Base-by-base conservation (phyloP, 1,140 invertebrate species). In the Hypothenemus hampei region DNA sequence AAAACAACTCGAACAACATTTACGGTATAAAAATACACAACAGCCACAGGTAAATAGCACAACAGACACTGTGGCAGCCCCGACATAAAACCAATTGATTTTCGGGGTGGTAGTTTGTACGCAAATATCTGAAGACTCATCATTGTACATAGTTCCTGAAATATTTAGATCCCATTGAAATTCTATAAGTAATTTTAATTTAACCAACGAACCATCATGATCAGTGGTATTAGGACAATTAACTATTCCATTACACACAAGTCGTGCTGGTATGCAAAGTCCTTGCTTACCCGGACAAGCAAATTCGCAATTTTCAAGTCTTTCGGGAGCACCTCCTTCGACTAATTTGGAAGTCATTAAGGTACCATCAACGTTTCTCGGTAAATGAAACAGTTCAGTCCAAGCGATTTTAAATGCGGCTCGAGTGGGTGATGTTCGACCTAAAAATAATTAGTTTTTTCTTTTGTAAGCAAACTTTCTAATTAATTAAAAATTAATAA, bases 301-400 rank as follows among this genome's bases (percentile, higher is more conserved):
- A 61, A 93, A 94, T 55, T 86, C 87, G 63, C 89, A 88, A 7
- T 69, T 73, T 45, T 78, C 76, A 15, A 58, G 2, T 22, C 72
- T 73, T 41, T 75, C 74, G 16, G 72, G 64, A 19, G 70, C 71
- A 18, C 75, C 75, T 19, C 76, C 74, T 72, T 88, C 78, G 53
- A 85, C 77, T 40, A 87, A 65, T 37, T 80, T 75, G 11, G 84
- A 85, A 6, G 82, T 85, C 75, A 85, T 85, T 26, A 90, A 65
- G n/a, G 81, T 84, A 1, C 88, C 88, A 57, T 89, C 85, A 7
- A 81, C 78, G 68, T 91, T 91, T 47, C 87, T 78, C 0, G 89
- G 88, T 54, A 92, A 72, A 68, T 91, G 89, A 65, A 83, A 90
- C n/a, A 93, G 73, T 64, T 92, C 89, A 3, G 89, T 92, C 89